Evolutionary conservation across 1,140 invertebrate genomes (phyloP).

Genomic region (Philopotamus ludificatus): DNA sequence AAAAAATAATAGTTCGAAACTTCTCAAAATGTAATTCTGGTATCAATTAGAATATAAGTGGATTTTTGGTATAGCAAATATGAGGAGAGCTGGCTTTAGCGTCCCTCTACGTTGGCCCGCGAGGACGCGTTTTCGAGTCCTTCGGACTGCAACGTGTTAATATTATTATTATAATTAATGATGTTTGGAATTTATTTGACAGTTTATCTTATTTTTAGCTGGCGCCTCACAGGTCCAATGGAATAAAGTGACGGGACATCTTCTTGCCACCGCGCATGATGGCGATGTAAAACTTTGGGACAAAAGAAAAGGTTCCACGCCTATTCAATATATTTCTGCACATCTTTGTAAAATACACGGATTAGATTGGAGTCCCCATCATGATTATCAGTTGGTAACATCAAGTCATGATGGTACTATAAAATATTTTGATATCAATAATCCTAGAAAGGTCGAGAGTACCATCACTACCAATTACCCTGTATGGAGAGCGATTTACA

Average conservation of each 20-base stretch:
- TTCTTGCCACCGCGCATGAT: constrained; percentile 91
- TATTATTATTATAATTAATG: too few species aligned
- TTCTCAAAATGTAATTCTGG: too few species aligned
- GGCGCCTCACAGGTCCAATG: constrained; percentile 93
- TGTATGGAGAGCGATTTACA: constrained; percentile 91
- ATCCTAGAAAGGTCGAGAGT: constrained; percentile 77
- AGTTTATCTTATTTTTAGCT: too few species aligned
- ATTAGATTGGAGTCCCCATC: constrained; percentile 87
- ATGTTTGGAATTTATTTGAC: too few species aligned
- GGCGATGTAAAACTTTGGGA: constrained; percentile 96
- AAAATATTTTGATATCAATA: constrained; percentile 90
- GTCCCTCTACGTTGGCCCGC: too few species aligned
- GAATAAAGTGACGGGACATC: constrained; percentile 80
- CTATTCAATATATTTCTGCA: constrained; percentile 89
- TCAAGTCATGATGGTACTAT: constrained; percentile 93
- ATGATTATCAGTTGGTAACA: constrained; percentile 85
- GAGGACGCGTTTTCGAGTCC: too few species aligned
- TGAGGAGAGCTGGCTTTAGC: too few species aligned
- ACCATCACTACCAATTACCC: constrained; percentile 82
- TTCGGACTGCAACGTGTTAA: too few species aligned
- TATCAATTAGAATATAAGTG: too few species aligned
- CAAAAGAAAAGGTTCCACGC: constrained; percentile 80
- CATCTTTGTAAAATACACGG: constrained; percentile 92
- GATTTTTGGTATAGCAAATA: too few species aligned
- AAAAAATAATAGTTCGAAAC: too few species aligned